Conservation (phyloP, 2,888 invertebrate genomes). For the Polymixis lichenea region DNA sequence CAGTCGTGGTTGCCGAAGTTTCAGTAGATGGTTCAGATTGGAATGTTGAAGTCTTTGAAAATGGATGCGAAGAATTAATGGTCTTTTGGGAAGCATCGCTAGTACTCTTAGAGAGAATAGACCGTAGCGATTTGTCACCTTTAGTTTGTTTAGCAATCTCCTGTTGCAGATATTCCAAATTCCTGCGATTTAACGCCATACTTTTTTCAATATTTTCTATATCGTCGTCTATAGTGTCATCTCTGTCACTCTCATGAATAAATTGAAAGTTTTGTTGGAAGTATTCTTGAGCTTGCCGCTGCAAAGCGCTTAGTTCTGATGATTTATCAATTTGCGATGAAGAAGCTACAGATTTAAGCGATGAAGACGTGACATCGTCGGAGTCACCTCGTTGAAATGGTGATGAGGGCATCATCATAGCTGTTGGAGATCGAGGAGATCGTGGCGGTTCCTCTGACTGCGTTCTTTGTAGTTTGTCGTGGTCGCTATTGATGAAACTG, state of each 20-base stretch:
- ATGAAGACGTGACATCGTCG: conserved; percentile 85
- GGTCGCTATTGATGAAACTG: conserved; percentile 89
- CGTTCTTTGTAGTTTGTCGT: conserved; percentile 95
- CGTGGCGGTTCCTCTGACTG: conserved; percentile 96
- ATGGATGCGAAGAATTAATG: conserved; percentile 82
- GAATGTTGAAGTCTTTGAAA: conserved; percentile 88
- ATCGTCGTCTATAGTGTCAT: conserved; percentile 88
- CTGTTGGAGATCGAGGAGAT: conserved; percentile 92
- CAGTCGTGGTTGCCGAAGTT: conserved; percentile 88
- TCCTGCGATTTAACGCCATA: conserved; percentile 88
- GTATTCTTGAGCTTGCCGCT: conserved; percentile 87
- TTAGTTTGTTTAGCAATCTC: conserved; percentile 88
- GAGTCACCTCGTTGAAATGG: conserved; percentile 87
- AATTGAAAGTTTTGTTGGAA: conserved; percentile 90
- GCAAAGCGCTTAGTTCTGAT: conserved; percentile 84
- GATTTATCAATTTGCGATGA: conserved; percentile 86
- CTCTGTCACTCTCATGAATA: conserved; percentile 89
- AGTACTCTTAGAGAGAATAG: conserved; percentile 86
- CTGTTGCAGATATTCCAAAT: conserved; percentile 88
- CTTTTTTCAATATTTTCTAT: conserved; percentile 89
- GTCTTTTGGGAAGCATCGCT: conserved; percentile 87
- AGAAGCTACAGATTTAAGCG: conserved; percentile 84
- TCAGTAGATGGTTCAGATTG: conserved; percentile 90
- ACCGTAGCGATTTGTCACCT: conserved; percentile 82
- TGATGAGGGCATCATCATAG: conserved; percentile 83